phyloP scores from a whole-genome alignment of 2,113 vertebrate species.

The Centropristis striata region DNA sequence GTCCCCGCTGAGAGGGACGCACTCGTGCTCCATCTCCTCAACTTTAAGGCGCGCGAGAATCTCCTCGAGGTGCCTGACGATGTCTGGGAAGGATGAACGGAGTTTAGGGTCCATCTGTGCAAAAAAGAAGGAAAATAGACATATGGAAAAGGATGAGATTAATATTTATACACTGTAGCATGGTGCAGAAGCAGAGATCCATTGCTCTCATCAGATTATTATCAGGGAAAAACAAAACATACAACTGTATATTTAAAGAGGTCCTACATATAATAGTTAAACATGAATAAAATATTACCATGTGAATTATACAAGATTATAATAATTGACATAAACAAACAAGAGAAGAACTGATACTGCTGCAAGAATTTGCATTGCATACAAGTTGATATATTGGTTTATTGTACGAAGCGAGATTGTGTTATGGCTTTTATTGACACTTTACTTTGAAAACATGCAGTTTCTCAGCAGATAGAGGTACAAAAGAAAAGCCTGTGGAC shows the following conservation, averaged over 20 bases:
- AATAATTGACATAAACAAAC: slow-evolving; percentile 2
- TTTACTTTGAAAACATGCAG: background rate
- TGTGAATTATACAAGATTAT: background rate
- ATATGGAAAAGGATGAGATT: background rate
- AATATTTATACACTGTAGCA: background rate
- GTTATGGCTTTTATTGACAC: background rate
- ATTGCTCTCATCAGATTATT: background rate
- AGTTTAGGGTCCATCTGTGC: slow-evolving; percentile 97
- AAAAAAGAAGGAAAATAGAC: background rate
- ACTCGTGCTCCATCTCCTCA: slow-evolving; percentile 88
- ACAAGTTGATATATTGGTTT: background rate
- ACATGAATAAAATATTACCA: background rate
- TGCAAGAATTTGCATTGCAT: background rate
- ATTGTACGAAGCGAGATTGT: background rate
- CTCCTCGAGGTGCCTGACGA: slow-evolving; percentile 89
- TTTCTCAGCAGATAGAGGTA: background rate
- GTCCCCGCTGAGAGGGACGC: slow-evolving; percentile 77
- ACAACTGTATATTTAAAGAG: background rate
- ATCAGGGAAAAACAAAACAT: background rate
- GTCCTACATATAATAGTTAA: background rate
- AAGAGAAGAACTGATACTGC: too few species aligned
- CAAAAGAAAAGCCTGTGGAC: background rate
- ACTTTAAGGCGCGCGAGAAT: slow-evolving; percentile 87
- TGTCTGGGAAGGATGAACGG: slow-evolving; percentile 93
- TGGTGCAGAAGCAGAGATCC: background rate